Evolutionary conservation across 37 sponge, comb jelly and placozoan genomes (phyloP).

Genomic region (Cliona cf. orientalis): DNA sequence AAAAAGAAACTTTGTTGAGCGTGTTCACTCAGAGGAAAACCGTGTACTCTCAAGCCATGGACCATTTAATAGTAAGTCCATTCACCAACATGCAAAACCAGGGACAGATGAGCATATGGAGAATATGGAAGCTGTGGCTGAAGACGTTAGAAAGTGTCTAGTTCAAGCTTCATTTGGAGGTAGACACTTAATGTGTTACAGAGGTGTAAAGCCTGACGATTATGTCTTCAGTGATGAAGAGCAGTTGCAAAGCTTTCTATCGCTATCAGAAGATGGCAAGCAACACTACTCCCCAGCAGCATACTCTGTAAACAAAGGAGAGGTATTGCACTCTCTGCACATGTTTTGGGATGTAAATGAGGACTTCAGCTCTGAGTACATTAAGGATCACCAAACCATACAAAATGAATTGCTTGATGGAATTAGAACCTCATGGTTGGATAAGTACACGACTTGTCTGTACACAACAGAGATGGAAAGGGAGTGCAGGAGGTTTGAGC

Average conservation of each 20-base stretch:
- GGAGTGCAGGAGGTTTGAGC: not conserved
- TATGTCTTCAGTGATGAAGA: constrained; percentile 2
- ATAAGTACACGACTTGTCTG: constrained; percentile 15
- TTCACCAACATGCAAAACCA: not conserved
- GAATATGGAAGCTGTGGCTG: not conserved
- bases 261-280: not conserved
- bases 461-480: not conserved
- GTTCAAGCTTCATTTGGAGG: not conserved
- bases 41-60: not conserved
- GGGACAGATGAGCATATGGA: not conserved
- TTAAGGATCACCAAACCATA: not conserved
- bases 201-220: constrained; percentile 1
- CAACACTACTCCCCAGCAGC: not conserved
- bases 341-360: not conserved
- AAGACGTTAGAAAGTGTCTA: not conserved
- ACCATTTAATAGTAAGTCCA: not conserved
- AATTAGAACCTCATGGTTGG: not conserved
- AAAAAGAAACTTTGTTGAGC: constrained; percentile 18
- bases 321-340: not conserved
- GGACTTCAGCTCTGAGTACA: not conserved
- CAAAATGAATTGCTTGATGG: not conserved
- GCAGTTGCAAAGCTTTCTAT: not conserved
- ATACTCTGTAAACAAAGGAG: not conserved
- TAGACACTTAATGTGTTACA: not conserved
- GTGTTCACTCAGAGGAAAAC: constrained; percentile 20